Evolutionary conservation across 2,113 vertebrate species (phyloP), one percentile per base, ranked within the genome.

Genomic region (Butorides virescens): DNA sequence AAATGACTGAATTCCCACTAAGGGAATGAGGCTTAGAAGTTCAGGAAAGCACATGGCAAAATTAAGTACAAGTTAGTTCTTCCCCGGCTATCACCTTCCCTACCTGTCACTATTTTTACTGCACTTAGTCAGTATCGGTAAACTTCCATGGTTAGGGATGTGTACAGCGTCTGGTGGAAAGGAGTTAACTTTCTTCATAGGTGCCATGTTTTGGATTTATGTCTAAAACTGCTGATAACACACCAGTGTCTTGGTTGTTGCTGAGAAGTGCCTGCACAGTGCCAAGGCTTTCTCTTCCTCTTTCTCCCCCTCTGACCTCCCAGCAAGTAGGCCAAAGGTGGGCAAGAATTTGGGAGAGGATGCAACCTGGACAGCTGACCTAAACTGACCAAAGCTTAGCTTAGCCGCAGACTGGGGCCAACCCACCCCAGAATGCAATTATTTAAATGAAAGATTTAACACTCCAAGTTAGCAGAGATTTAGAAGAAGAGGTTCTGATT

Each of bases 141-240:
- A 56, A 29, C 3, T 37, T 47, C 18, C 70, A 15, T 18, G 20
- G 27, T 37, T 59, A 46, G 34, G 29, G 52, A 21, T 0, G 2
- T 23, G 12, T 25, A 26, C 12, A 32, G 12, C 0, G 2, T 32
- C 39, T 50, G 34, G 5, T 1, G 1, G 22, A 46, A 52, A 34
- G 58, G 25, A 55, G 14, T 27, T 56, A 50, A 21, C 18, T 37
- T 53, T 52, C 55, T 88, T 55, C 49, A 30, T 5, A 32, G 19
- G 5, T 47, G 13, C 5, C 19, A 46, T 11, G 3, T 30, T 66
- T 78, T 26, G 22, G 36, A 47, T 52, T 47, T 50, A 34, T 71
- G 46, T 11, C 11, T 86, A 71, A 61, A 86, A 36, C 14, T 23
- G 15, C 25, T 18, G 5, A 5, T 29, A 66, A 61, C 22, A 32